Evolutionary conservation across 2,888 invertebrate genomes (phyloP).

Genomic region (Phortica okadai): DNA sequence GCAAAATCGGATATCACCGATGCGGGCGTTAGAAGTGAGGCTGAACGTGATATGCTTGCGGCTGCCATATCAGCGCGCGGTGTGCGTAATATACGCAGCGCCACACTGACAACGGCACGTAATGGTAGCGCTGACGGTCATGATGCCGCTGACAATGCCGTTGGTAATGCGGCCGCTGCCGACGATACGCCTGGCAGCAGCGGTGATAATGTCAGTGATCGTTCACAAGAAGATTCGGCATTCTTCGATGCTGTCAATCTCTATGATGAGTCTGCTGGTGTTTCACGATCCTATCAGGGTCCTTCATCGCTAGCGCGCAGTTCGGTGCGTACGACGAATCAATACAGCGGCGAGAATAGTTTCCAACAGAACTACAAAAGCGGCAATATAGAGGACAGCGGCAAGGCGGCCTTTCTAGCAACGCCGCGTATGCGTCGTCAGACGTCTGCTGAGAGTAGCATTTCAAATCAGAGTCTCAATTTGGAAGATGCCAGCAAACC

Average conservation of each 20-base stretch:
- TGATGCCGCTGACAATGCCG: slow-evolving; percentile 46
- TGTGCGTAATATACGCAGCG: slow-evolving; percentile 9
- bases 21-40: slow-evolving; percentile 79
- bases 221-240: slow-evolving; percentile 72
- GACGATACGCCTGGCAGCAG: slow-evolving; percentile 68
- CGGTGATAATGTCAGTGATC: slow-evolving; percentile 70
- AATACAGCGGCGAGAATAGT: slow-evolving; percentile 71
- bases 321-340: slow-evolving; percentile 74
- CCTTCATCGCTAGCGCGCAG: slow-evolving; percentile 74
- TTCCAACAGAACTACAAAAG: slow-evolving; percentile 76
- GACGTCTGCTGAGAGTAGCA: slow-evolving; percentile 76
- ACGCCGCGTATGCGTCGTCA: slow-evolving; percentile 73
- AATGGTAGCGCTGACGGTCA: slow-evolving; percentile 1
- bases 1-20: slow-evolving; percentile 85
- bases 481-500: slow-evolving; percentile 66
- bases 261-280: slow-evolving; percentile 65
- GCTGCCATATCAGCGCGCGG: slow-evolving; percentile 45
- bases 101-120: slow-evolving; percentile 27
- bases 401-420: slow-evolving; percentile 66
- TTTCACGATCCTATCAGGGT: slow-evolving; percentile 53
- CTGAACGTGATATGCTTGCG: slow-evolving; percentile 58
- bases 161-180: slow-evolving; percentile 56
- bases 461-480: slow-evolving; percentile 75
- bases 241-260: slow-evolving; percentile 72
- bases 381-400: slow-evolving; percentile 61